Evolutionary conservation across 2,797 vertebrate species (phyloP).

Genomic region (Pangasius krempfi): DNA sequence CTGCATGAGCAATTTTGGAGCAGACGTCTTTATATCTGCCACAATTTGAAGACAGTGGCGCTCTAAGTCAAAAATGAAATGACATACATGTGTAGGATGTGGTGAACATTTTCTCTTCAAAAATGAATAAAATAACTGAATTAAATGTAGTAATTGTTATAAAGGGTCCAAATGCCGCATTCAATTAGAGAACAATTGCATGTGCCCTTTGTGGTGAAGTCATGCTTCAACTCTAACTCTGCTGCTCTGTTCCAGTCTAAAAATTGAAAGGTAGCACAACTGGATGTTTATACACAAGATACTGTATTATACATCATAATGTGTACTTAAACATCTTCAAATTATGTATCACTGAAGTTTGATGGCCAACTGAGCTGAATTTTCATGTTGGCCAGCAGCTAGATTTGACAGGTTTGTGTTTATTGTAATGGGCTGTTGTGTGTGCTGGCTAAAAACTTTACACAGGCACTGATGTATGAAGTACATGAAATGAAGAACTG

Average conservation of each 20-base stretch:
- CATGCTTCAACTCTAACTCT: conserved; percentile 45
- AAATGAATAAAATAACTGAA: conserved; percentile 37
- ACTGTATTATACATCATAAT: conserved; percentile 49
- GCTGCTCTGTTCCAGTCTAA: conserved; percentile 27
- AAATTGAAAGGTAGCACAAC: conserved; percentile 57
- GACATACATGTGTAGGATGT: conserved; percentile 62
- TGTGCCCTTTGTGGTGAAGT: conserved; percentile 67
- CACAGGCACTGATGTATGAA: conserved; percentile 37
- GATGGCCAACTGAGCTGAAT: conserved; percentile 62
- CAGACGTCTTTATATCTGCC: conserved; percentile 61
- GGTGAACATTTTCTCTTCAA: conserved; percentile 63
- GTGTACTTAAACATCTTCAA: conserved; percentile 68
- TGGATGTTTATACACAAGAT: conserved; percentile 74
- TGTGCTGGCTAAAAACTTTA: conserved; percentile 10
- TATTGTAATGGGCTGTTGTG: conserved; percentile 37
- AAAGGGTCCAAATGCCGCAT: conserved; percentile 44
- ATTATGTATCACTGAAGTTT: conserved; percentile 73
- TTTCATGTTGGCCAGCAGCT: conserved; percentile 41
- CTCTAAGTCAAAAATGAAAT: conserved; percentile 63
- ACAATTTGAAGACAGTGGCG: conserved; percentile 63
- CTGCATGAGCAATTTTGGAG: conserved; percentile 66
- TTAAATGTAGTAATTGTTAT: conserved; percentile 41
- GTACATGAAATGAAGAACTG: conserved; percentile 37
- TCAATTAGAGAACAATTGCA: conserved; percentile 65
- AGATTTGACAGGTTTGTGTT: conserved; percentile 45